A percentile compares a stretch with the other conserved stretches of the same genome.
phyloP scores from a whole-genome alignment of 1,140 invertebrate species.

The Sycophaga agraensis region DNA sequence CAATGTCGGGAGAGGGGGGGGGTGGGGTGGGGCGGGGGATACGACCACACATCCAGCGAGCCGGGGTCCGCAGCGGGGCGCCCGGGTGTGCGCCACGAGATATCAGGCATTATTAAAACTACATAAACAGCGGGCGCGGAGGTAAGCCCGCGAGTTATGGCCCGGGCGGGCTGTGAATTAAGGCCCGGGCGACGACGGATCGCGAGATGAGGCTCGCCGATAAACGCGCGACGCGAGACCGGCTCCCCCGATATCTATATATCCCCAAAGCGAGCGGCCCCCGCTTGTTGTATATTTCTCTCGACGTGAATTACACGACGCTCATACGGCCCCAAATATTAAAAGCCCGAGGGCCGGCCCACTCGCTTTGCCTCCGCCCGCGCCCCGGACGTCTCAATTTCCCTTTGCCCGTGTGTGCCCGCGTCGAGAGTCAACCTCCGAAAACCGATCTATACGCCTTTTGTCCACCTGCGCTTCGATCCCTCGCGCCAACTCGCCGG shows the following conservation, averaged over 20 bases:
- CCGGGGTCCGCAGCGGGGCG: slow-evolving; percentile 44
- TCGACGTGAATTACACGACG: slow-evolving; percentile 16
- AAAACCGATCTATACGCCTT: too few species aligned
- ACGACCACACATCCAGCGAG: slow-evolving; percentile 49
- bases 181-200: slow-evolving; percentile 44
- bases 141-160: slow-evolving; percentile 53
- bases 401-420: too few species aligned
- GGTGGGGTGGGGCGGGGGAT: slow-evolving; percentile 14
- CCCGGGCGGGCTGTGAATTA: slow-evolving; percentile 52
- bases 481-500: too few species aligned
- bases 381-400: slow-evolving; percentile 19
- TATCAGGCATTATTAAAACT: slow-evolving; percentile 59
- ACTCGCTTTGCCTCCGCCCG: neutral
- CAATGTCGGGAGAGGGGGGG: slow-evolving; percentile 32
- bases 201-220: slow-evolving; percentile 11
- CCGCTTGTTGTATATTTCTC: slow-evolving; percentile 15
- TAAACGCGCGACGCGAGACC: slow-evolving; percentile 3
- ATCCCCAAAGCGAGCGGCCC: neutral
- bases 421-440: too few species aligned
- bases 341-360: neutral
- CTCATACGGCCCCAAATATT: slow-evolving; percentile 14
- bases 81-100: slow-evolving; percentile 41
- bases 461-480: too few species aligned
- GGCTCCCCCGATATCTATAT: slow-evolving; percentile 17
- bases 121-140: slow-evolving; percentile 51